Evolutionary conservation across 2,797 vertebrate species (phyloP), one percentile per base, ranked within the genome.

Genomic region (Hyperoplus lanceolatus): DNA sequence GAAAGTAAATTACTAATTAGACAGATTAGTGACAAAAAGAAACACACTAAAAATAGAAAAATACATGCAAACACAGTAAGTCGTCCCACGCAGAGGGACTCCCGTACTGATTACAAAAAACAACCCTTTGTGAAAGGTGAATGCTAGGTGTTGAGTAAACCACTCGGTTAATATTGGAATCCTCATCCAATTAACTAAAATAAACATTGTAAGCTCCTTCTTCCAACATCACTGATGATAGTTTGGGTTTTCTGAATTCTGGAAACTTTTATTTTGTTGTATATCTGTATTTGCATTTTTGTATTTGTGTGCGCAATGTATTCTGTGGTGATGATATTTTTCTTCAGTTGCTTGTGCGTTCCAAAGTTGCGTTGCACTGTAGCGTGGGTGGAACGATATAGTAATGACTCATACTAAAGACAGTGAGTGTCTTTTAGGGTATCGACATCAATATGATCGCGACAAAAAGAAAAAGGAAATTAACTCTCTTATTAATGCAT

Each of bases 371-470:
- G 29, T 29, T 29, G 29, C 29, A 2, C 29, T 29, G 29, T 29
- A 29, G 29, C 29, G 29, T 29, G 29, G 29, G 29, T 29, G 29
- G 3, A 29, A 29, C 29, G 29, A 29, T 29, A 29, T 29, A 29
- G 29, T 29, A 29, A 29, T 29, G 29, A 29, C 29, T 13, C 39
- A 74, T 16, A 60, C 15, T 12, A 57, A 18, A 13, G 18, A 18
- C 49, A 46, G n/a, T 36, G 38, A 15, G 45, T 59, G 45, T 73
- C 8, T 3, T 63, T 63, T 64, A 73, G 45, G 18, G 36, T 67
- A 36, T 77, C 3, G 13, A 58, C 14, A 46, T 46, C 3, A 46
- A 46, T 12, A 4, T 46, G 29, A 29, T 29, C 29, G 29, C 29
- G 29, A 29, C 29, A 29, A 29, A 29, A 21, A 21, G 21, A 21